Evolutionary conservation across 2,113 vertebrate species (phyloP).

Genomic region (Ceyx cyanopectus): DNA sequence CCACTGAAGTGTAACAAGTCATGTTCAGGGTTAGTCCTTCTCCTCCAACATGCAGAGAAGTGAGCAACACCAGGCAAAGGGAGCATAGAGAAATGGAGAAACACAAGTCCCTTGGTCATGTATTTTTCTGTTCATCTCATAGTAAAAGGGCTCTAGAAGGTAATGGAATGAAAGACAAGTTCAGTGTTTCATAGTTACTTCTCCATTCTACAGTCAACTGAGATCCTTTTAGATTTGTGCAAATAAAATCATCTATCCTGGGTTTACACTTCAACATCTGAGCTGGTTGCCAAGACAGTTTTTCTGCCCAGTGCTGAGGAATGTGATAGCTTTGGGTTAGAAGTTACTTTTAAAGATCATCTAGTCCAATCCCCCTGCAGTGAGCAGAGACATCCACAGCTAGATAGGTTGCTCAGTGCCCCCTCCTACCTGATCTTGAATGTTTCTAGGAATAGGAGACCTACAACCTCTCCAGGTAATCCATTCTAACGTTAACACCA

Average conservation of each 20-base stretch:
- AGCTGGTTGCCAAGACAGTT: not conserved
- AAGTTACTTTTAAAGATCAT: not conserved
- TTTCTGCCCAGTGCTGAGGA: not conserved
- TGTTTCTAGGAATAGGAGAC: not conserved
- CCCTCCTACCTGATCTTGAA: not conserved
- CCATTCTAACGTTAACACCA: not conserved
- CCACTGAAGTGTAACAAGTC: not conserved
- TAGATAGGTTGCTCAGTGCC: not conserved
- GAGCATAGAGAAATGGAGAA: not conserved
- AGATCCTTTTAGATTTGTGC: not conserved
- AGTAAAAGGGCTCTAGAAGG: not conserved
- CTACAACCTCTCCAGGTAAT: not conserved
- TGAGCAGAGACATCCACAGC: not conserved
- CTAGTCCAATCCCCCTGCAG: not conserved
- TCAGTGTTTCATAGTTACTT: not conserved
- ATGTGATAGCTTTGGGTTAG: not conserved
- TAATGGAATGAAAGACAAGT: not conserved
- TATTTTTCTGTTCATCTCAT: not conserved
- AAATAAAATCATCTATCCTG: not conserved
- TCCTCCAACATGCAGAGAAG: not conserved
- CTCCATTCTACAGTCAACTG: not conserved
- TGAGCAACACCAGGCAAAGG: not conserved
- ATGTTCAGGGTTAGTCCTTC: not conserved
- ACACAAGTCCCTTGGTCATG: not conserved
- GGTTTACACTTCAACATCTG: not conserved